Evolutionary conservation across 53 echinoderm and acorn worm genomes (phyloP), one percentile per base, ranked within the genome.

Genomic region (Pentamera pediparva): DNA sequence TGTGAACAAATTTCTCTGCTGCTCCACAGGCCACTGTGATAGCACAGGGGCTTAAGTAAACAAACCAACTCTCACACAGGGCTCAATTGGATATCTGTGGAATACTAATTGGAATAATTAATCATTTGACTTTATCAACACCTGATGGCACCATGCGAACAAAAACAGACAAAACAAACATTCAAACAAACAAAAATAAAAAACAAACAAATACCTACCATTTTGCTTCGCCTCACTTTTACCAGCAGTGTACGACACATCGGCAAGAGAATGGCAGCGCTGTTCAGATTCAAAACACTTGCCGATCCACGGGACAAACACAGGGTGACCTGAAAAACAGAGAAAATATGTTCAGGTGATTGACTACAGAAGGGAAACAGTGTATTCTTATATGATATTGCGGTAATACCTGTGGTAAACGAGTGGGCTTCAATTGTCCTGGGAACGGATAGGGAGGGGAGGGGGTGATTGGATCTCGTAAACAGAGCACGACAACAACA

Each of bases 271-370:
- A 96, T 77, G 35, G 63, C 76, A 58, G 96, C 96, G 71, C 91
- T 82, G 71, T 96, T 96, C 28, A 96, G 80, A 59, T 96, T 96
- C 3, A 96, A 61, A 30, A 91, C 74, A 5, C 85, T 82, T 4
- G 96, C 91, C 6, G 91, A 91, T 5, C 85, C 96, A 33, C 96
- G 55, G 4, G 96, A 96, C 40, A 96, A 43, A 80, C 88, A 96
- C 48, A 96, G 56, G 2, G 83, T 84, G 35, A 78, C 53, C 96
- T 96, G 83, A 3, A 35, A 70, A 70, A 18, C n/a, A 73, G 71
- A 65, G 49, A 10, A 69, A 17, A 54, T 22, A 54, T n/a, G n/a
- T n/a, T n/a, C n/a, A n/a, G 45, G 45, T 17, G 45, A 12, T 45
- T 10, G 45, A 12, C 45, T 17, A 45, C 45, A 45, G 45, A 17